These are phyloP conservation scores for Frieseomelitta varia DNA, from an alignment of 1,140 invertebrate species.

Conservation along the genomic window DNA sequence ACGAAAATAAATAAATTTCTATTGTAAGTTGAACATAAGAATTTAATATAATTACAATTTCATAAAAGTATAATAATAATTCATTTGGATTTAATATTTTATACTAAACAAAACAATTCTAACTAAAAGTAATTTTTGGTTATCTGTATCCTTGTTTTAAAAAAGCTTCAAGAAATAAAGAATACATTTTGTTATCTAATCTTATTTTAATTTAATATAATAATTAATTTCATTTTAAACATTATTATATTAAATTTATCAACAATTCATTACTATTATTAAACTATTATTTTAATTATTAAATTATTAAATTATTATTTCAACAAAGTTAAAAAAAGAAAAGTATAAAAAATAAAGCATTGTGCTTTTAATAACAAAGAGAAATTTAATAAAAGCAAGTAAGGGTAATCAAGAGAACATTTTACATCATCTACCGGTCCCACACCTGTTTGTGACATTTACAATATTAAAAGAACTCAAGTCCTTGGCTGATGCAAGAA, in stretches of 20 bases:
- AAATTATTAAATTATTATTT: not conserved
- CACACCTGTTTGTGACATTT: constrained; percentile 74
- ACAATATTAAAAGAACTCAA: constrained; percentile 66
- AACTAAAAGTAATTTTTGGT: not conserved
- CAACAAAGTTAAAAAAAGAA: not conserved
- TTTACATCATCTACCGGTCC: constrained; percentile 81
- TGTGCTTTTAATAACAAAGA: constrained; percentile 10
- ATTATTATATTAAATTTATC: too few relatives aligned
- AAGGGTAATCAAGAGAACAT: constrained; percentile 71
- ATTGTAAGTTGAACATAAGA: not conserved
- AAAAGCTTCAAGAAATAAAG: not conserved
- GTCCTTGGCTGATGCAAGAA: constrained; percentile 81
- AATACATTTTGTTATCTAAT: not conserved
- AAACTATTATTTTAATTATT: too few relatives aligned
- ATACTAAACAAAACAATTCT: not conserved
- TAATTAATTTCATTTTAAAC: not conserved
- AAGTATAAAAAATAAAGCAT: not conserved
- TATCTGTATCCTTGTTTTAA: not conserved
- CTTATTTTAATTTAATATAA: too few relatives aligned
- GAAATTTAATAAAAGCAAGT: constrained; percentile 47
- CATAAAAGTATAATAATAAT: not conserved
- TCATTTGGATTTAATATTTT: not conserved
- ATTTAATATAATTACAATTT: not conserved
- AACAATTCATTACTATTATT: too few relatives aligned
- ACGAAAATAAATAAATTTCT: not conserved